Base-by-base conservation (phyloP, 2,797 vertebrate genomes). In the Cuniculus paca region DNA sequence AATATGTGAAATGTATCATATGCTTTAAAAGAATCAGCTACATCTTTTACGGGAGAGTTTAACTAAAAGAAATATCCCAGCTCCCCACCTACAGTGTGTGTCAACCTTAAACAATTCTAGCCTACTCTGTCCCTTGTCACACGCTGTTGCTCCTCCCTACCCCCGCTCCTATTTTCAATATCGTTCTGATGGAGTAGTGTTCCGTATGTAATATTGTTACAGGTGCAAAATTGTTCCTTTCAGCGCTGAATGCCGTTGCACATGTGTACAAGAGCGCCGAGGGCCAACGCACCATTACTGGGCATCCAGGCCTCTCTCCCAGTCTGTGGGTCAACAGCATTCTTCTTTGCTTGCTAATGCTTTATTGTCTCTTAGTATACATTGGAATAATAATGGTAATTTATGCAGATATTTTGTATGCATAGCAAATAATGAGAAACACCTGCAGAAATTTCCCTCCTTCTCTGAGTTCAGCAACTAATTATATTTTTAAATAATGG, bases 401-500 rank as follows among this genome's bases (percentile, higher is more conserved):
- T 99, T 99, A 99, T 99, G 98, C 98, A 98, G 98, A 98, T 99
- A 99, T 99, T 99, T 99, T 98, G 98, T 99, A 99, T 99, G 99
- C 99, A 98, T 98, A 99, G 98, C 98, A 99, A 99, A 99, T 99
- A 99, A 99, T 99, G 99, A 99, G 98, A 99, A 98, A 99, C 99
- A 99, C 99, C 99, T 99, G 99, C 99, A 98, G 98, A 98, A 98
- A 98, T 98, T 98, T 99, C 98, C 99, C 99, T 99, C 99, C 99
- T 98, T 99, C 99, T 99, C 98, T 97, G 99, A 99, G 99, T 99
- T 99, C 98, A 99, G 98, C 98, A 99, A 99, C 99, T 99, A 99
- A 99, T 99, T 99, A 99, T 99, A 99, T 99, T 99, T 99, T 99
- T 99, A 99, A 99, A 99, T 99, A 99, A 99, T 99, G 99, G 99